Conservation (phyloP, 2,888 invertebrate species). For the Eristalis intricaria region DNA sequence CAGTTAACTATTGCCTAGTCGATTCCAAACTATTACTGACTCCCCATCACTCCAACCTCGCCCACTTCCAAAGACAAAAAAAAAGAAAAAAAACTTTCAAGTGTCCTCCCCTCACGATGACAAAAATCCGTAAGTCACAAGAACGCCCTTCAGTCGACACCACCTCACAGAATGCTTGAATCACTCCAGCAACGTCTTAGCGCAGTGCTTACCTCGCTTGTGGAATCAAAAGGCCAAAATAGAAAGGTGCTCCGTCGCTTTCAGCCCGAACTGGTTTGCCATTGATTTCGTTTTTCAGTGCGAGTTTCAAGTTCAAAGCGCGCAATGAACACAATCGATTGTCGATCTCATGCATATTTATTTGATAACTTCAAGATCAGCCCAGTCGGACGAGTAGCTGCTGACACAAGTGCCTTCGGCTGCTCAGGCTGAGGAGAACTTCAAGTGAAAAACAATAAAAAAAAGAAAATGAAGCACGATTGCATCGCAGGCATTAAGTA, state of each 20-base stretch:
- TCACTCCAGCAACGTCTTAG: neutral
- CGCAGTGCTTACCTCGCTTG: neutral
- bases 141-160: neutral
- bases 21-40: too few species aligned
- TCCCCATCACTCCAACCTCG: too few species aligned
- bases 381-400: neutral
- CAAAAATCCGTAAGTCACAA: neutral
- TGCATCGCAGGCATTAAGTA: neutral
- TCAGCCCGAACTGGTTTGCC: neutral
- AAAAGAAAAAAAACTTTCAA: neutral
- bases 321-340: neutral
- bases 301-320: neutral
- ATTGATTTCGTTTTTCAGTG: neutral
- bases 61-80: too few species aligned
- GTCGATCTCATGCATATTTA: neutral
- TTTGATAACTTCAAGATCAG: neutral
- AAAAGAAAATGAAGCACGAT: neutral
- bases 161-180: neutral
- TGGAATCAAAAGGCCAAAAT: neutral
- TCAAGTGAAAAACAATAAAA: neutral
- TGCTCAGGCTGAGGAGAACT: neutral
- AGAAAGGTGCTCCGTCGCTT: neutral
- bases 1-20: too few species aligned
- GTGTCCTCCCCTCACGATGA: neutral
- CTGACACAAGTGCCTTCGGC: neutral